A percentile compares a stretch with the other conserved stretches of the same genome.
These are phyloP conservation scores for Clarias fuscus DNA, from an alignment of 2,797 vertebrate species.

Conservation along the genomic window DNA sequence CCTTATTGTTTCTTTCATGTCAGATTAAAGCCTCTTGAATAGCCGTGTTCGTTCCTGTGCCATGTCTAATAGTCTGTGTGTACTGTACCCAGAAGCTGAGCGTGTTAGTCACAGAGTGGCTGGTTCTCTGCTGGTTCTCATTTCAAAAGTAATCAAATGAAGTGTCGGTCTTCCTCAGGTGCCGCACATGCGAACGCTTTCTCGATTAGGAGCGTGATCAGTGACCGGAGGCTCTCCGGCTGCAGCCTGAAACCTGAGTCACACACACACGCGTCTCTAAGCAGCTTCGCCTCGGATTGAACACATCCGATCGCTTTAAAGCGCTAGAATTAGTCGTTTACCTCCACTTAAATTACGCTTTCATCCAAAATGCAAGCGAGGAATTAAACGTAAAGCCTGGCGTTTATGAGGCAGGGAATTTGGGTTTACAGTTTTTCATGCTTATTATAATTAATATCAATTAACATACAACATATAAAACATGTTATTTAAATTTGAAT, in stretches of 20 bases:
- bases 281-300: background rate
- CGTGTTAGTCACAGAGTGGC: background rate
- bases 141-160: slow-evolving; percentile 55
- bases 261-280: background rate
- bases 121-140: slow-evolving; percentile 46
- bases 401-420: background rate
- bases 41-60: background rate
- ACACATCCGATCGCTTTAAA: background rate
- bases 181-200: slow-evolving; percentile 24
- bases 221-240: slow-evolving; percentile 3
- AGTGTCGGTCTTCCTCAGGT: slow-evolving; percentile 25
- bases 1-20: too few relatives aligned
- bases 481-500: background rate
- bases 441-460: background rate
- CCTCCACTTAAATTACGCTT: background rate
- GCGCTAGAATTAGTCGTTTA: background rate
- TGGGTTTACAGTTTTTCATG: background rate
- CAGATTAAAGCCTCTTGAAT: background rate
- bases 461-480: background rate
- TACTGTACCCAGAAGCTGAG: background rate
- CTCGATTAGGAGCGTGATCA: slow-evolving; percentile 29
- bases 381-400: background rate
- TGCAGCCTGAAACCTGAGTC: slow-evolving; percentile 21
- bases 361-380: background rate
- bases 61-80: background rate